phyloP scores from a whole-genome alignment of 2,888 invertebrate genomes.

The Strigamia crassipes region DNA sequence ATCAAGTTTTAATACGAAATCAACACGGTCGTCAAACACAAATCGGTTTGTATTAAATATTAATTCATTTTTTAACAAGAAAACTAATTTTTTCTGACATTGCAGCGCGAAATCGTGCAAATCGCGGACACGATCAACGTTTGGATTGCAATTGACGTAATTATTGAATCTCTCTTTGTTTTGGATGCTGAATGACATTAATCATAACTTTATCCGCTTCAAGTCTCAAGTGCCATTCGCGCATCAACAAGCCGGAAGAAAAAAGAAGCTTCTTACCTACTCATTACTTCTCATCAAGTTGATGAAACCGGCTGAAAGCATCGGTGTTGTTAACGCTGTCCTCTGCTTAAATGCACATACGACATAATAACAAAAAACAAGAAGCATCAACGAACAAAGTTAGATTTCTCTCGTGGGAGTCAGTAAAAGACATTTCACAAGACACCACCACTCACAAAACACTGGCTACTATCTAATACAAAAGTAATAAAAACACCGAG shows the following conservation, averaged over 20 bases:
- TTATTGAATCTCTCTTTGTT: no score
- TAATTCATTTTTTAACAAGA: no score
- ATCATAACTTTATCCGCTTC: constrained; percentile 14
- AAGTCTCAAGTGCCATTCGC: neutral
- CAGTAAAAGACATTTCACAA: neutral
- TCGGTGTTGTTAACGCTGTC: constrained; percentile 5
- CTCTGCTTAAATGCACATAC: constrained; percentile 11
- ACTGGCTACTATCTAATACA: neutral
- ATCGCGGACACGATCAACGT: no score
- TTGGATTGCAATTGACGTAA: no score
- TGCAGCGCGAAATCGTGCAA: no score
- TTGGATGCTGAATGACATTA: neutral
- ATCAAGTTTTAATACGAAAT: neutral
- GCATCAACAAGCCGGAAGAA: neutral
- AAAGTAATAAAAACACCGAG: neutral
- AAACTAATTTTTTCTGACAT: no score
- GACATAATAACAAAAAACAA: constrained; percentile 5
- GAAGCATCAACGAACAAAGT: neutral
- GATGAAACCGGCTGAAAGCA: neutral
- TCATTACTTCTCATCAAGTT: constrained; percentile 15
- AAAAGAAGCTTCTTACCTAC: neutral
- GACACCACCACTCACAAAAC: constrained; percentile 10
- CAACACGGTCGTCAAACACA: no score
- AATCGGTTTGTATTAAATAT: no score
- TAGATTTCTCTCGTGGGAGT: neutral